Evolutionary conservation across 2,113 vertebrate species (phyloP), one percentile per base, ranked within the genome.

Genomic region (Callospermophilus lateralis): DNA sequence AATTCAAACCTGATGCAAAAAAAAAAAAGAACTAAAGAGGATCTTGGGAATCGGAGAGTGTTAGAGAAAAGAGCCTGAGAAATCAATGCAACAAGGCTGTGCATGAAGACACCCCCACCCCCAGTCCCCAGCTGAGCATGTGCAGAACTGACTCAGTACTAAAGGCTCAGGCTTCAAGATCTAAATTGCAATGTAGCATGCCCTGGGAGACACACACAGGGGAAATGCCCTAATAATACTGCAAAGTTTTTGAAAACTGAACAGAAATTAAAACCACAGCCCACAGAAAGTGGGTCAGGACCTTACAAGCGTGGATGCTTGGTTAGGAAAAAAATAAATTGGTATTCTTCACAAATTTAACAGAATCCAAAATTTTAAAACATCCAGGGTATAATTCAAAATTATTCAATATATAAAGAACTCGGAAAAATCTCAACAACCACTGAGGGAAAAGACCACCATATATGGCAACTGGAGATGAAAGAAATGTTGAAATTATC

Each of bases 191-290:
- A 8, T 0, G 19, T 8, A 11, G 2, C 26, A 19, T 32, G 20
- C 58, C 67, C 65, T 26, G 3, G 45, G 34, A 51, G 37, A 48
- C 55, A 80, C 34, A 67, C 30, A 32, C 34, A 6, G 20, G 5
- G 22, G 0, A 24, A 45, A 24, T 73, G 45, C 13, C 30, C 48
- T 78, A 34, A 61, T 15, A 61, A 13, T 42, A 30, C 32, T 51
- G n/a, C 83, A 67, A 83, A 87, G 65, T 39, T 61, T 84, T 55
- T 95, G 90, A 87, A 94, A 87, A 53, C 39, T 45, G 45, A 55
- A 45, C 74, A 26, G 51, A 94, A 48, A n/a, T 17, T 28, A 58
- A 85, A 95, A 77, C 5, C 51, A 70, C 61, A 78, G 10, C 34
- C 73, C 74, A 83, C 2, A 61, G 68, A 81, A 68, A 17, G 77